phyloP scores from a whole-genome alignment of 2,888 invertebrate genomes.

The Mamestra brassicae region DNA sequence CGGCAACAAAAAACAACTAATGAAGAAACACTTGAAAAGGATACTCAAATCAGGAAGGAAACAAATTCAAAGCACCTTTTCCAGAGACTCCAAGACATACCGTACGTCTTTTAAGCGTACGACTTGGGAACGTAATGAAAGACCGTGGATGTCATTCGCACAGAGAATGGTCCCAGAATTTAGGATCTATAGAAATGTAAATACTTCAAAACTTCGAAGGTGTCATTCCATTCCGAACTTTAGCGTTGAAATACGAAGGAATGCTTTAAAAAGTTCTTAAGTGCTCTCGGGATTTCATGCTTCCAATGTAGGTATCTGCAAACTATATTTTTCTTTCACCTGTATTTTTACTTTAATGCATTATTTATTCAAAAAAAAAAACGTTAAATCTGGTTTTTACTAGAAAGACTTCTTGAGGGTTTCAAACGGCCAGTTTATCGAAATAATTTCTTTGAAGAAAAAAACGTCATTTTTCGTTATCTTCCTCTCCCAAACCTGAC shows the following conservation, averaged over 20 bases:
- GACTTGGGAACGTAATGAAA: constrained; percentile 42
- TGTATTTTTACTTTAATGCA: background rate
- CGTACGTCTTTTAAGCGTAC: constrained; percentile 34
- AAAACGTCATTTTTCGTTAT: constrained; percentile 1
- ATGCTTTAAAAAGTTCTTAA: constrained; percentile 49
- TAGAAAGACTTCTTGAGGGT: background rate
- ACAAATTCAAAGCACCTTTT: constrained; percentile 19
- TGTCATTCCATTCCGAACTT: constrained; percentile 57
- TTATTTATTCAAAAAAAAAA: background rate
- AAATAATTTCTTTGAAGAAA: background rate
- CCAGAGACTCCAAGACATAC: constrained; percentile 13
- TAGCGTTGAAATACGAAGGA: constrained; percentile 49
- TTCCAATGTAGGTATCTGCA: background rate
- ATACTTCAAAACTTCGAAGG: constrained; percentile 59
- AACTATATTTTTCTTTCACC: constrained; percentile 7
- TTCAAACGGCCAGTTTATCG: background rate
- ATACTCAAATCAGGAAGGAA: background rate
- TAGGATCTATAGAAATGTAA: constrained; percentile 62
- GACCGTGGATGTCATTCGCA: constrained; percentile 31
- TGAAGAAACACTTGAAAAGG: constrained; percentile 1
- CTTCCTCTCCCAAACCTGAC: background rate
- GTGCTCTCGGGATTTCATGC: constrained; percentile 46
- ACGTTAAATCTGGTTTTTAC: background rate
- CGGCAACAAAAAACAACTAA: background rate
- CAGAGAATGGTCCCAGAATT: constrained; percentile 43